Evolutionary conservation across 1,140 invertebrate genomes (phyloP), one percentile per base, ranked within the genome.

Genomic region (Eriosoma lanigerum): DNA sequence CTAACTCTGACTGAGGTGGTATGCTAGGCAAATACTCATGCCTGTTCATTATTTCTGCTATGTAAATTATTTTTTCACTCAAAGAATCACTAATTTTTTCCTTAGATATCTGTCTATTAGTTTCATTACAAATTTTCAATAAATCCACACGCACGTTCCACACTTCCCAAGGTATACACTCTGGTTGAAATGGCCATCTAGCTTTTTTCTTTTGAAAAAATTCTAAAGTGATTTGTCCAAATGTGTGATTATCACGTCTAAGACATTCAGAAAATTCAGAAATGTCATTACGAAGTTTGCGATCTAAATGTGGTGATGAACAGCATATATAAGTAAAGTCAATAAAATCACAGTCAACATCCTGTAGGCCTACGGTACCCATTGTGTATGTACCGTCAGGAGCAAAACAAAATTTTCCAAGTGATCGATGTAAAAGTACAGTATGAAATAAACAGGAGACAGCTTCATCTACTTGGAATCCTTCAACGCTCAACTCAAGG

Each of bases 301-400:
- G 88, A 68, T 93, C 91, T 2, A 98, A 87, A 66, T 89, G 89
- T 3, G 90, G 88, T 3, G 95, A 97, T 70, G 94, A 92, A 87
- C 95, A 96, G 86, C 95, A 95, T 1, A 97, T 96, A 87, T 98
- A 98, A 44, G 96, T 98, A 84, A 98, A 94, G 87, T 98, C 96
- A 82, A 99, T 94, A 85, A 97, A 98, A 87, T 98, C 94, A 88
- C 97, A 98, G 85, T 97, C 94, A 13, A 98, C 94, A 87, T 98
- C 97, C 83, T 94, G 93, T 84, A 96, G 96, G 66, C 96, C 96
- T 32, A 98, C 90, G 2, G 95, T 97, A 44, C 96, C 96, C 76
- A 98, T 94, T 13, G 95, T 95, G 86, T 98, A 99, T 86, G 92
- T 94, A 82, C 93, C 93, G 87, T 98, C 96, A 85, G 93, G 92